Evolutionary conservation across 2,888 invertebrate species (phyloP), one percentile per base, ranked within the genome.

Genomic region (Pollenia griseotomentosa): DNA sequence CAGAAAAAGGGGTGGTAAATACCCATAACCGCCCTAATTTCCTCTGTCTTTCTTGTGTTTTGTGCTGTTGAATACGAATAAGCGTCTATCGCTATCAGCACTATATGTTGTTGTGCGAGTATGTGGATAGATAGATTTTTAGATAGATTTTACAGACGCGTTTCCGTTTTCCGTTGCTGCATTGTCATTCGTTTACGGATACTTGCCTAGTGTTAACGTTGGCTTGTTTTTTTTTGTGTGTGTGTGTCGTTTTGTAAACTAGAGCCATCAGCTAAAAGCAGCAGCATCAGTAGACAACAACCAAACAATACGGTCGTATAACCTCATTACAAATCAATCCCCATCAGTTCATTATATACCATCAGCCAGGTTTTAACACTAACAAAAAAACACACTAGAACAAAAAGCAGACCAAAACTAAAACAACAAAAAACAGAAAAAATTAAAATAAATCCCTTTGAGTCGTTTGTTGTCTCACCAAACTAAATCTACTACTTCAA

Each of bases 141-240:
- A 44, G 7, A 55, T 65, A 80, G 71, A 80, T 73, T 65, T 65
- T 63, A 83, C 78, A 85, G 80, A 86, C 88, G 86, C 88, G 91
- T 91, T 91, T 92, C 91, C 91, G 91, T 91, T 92, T 86, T 89
- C 89, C 70, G 81, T 86, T 86, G 86, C 89, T 89, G 88, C 74
- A 68, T 82, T 83, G 81, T 81, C 86, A 88, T 83, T 88, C 88
- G 83, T 86, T 88, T 84, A 81, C 77, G 82, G 74, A 70, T 85
- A 84, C 78, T 83, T 77, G 83, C 51, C 68, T 79, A 68, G 79
- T 79, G 66, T 84, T 74, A 84, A 75, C 84, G 84, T 81, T 70
- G 46, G 44, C 42, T 83, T 83, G 68, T 70, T 83, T 40, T 33
- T 33, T 33, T 33, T 33, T 23, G 23, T 23, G 23, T 23, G 33